Evolutionary conservation across 2,888 invertebrate genomes (phyloP).

Genomic region (Drosophila austrosaltans): DNA sequence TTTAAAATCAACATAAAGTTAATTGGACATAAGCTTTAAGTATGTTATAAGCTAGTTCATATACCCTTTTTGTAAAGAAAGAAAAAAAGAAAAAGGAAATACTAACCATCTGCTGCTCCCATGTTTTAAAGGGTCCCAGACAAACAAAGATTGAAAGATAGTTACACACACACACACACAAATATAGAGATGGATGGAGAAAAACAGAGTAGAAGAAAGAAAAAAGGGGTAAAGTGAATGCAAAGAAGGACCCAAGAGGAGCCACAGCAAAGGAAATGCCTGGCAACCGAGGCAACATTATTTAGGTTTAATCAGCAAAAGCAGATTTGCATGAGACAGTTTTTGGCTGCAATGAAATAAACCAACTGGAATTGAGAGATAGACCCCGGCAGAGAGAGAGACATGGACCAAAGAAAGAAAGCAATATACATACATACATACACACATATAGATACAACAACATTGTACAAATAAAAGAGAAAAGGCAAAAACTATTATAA

Average conservation of each 20-base stretch:
- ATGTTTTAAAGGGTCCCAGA: neutral
- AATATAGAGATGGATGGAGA: conserved; percentile 17
- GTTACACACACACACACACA: conserved; percentile 28
- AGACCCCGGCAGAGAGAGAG: conserved; percentile 43
- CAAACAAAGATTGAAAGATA: conserved; percentile 16
- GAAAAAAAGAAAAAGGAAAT: neutral
- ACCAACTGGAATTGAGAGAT: conserved; percentile 71
- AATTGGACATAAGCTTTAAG: neutral
- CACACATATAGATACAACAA: neutral
- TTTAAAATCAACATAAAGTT: neutral
- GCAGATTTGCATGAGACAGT: conserved; percentile 71
- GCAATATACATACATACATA: neutral
- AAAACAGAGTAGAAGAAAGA: conserved; percentile 10
- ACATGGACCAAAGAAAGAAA: conserved; percentile 62
- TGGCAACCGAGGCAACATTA: conserved; percentile 57
- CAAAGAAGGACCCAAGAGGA: conserved; percentile 13
- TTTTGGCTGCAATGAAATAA: conserved; percentile 64
- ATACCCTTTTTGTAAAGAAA: neutral
- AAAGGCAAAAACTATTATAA: conserved; percentile 70
- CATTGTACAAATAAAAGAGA: conserved; percentile 21
- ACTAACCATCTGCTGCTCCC: conserved; percentile 5
- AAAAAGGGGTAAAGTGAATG: conserved; percentile 16
- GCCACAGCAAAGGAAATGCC: conserved; percentile 59
- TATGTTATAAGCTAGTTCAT: neutral
- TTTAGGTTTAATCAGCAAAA: conserved; percentile 75